Evolutionary conservation across 2,888 invertebrate genomes (phyloP).

Genomic region (Ennomos erosarius): DNA sequence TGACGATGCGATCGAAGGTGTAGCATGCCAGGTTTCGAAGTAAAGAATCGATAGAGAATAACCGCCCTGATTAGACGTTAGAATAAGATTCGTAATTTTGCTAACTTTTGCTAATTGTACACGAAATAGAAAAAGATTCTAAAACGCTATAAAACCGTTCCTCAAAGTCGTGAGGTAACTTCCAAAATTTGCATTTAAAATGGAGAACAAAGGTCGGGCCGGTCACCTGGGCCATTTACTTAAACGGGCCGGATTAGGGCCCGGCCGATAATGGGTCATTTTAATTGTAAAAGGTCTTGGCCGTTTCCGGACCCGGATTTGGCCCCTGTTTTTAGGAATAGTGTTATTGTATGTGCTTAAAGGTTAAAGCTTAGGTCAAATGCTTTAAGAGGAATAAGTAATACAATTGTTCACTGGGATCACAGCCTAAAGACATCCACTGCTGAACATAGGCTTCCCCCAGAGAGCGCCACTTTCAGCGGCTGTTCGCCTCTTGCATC

Average conservation of each 20-base stretch:
- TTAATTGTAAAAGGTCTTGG: slow-evolving; percentile 60
- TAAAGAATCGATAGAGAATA: too few relatives aligned
- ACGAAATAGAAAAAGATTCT: too few relatives aligned
- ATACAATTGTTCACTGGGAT: too few relatives aligned
- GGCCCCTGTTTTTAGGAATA: slow-evolving; percentile 34
- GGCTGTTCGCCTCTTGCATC: too few relatives aligned
- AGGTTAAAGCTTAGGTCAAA: slow-evolving; percentile 18
- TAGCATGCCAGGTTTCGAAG: too few relatives aligned
- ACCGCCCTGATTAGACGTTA: too few relatives aligned
- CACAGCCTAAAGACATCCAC: too few relatives aligned
- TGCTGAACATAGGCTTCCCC: too few relatives aligned
- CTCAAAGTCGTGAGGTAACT: slow-evolving; percentile 28
- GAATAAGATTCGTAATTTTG: too few relatives aligned
- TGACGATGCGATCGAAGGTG: too few relatives aligned
- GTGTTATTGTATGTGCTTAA: slow-evolving; percentile 41
- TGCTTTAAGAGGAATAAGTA: slow-evolving; percentile 12
- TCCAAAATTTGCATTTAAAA: slow-evolving; percentile 62
- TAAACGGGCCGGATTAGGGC: slow-evolving; percentile 66
- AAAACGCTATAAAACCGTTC: slow-evolving; percentile 38
- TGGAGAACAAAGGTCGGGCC: slow-evolving; percentile 57
- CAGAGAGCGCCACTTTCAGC: too few relatives aligned
- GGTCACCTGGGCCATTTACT: slow-evolving; percentile 62
- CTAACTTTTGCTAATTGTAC: too few relatives aligned
- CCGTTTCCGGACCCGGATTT: slow-evolving; percentile 40
- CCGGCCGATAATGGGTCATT: slow-evolving; percentile 65